Evolutionary conservation across 2,888 invertebrate species (phyloP), one percentile per base, ranked within the genome.

Genomic region (Psylliodes chrysocephalus): DNA sequence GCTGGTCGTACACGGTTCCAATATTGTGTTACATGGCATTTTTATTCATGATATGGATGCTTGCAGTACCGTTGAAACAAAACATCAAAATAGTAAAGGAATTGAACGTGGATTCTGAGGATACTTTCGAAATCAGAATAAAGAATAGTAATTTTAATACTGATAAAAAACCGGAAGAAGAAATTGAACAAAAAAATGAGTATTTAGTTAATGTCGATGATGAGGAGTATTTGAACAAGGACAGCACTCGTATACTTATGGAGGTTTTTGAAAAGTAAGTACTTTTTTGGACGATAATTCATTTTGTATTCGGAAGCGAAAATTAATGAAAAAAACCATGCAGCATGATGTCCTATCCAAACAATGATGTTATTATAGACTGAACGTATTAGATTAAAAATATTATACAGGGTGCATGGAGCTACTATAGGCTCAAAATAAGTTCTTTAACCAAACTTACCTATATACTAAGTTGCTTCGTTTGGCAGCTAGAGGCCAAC

Each of bases 1-100:
- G 86, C 67, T 87, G 86, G 86, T 86, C 87, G 15, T 85, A 85
- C 69, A 79, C 84, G 55, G 83, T 86, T 66, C 85, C 86, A 63
- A 79, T 86, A 72, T 77, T 87, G 71, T 84, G 86, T 75, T 87
- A 87, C 77, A 76, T 85, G 64, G 79, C 83, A 67, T 85, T 87
- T 75, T 85, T 86, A 73, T 80, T 83, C 60, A 78, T 85, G 74
- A 85, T 86, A 71, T 84, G 85, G 79, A 82, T 84, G 73, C 78
- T 86, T 61, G 84, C 86, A 2, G 79, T 85, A 49, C 84, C 84
- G 57, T 72, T 84, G 51, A 82, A 81, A 69, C 78, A 77, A 17
- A 77, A 73, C 40, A 75, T 71, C 42, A 74, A 73, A 28, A 66
- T 71, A 2, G 68, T 70, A 3, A 77, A 73, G 51, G 69, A 76